These are phyloP conservation scores for Anorthoa munda DNA, from an alignment of 2,888 invertebrate genomes.

Conservation along the genomic window DNA sequence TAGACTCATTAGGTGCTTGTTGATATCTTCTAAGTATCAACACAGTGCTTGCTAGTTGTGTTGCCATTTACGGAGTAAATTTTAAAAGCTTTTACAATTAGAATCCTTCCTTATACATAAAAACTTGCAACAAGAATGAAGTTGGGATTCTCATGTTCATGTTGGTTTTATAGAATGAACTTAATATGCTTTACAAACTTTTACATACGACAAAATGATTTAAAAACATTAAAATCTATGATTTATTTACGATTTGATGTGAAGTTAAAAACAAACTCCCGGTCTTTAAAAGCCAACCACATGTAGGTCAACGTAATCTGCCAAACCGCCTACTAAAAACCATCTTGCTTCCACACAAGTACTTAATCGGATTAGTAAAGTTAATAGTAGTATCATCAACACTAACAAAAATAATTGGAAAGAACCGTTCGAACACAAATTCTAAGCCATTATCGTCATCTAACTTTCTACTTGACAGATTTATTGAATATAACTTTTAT, in stretches of 20 bases:
- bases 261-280: slow-evolving; percentile 24
- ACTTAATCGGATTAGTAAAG: slow-evolving; percentile 57
- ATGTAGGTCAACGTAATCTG: slow-evolving; percentile 51
- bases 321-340: slow-evolving; percentile 46
- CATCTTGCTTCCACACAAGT: slow-evolving; percentile 37
- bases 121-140: background rate
- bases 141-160: background rate
- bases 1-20: slow-evolving; percentile 33
- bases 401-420: slow-evolving; percentile 48
- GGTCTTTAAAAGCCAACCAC: slow-evolving; percentile 43
- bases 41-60: slow-evolving; percentile 1
- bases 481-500: slow-evolving; percentile 64
- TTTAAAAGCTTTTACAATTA: slow-evolving; percentile 18
- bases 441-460: slow-evolving; percentile 53
- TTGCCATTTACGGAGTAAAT: background rate
- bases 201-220: background rate
- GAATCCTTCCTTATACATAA: background rate
- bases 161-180: too few relatives aligned
- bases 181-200: too few relatives aligned
- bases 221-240: background rate
- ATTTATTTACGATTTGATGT: slow-evolving; percentile 10
- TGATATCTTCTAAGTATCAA: slow-evolving; percentile 24
- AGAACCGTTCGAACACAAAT: slow-evolving; percentile 55
- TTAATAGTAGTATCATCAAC: slow-evolving; percentile 41
- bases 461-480: slow-evolving; percentile 68